Percentiles rank a stretch among this genome's conserved stretches.
Conservation (phyloP, 2,113 vertebrate species). For the Apus apus region DNA sequence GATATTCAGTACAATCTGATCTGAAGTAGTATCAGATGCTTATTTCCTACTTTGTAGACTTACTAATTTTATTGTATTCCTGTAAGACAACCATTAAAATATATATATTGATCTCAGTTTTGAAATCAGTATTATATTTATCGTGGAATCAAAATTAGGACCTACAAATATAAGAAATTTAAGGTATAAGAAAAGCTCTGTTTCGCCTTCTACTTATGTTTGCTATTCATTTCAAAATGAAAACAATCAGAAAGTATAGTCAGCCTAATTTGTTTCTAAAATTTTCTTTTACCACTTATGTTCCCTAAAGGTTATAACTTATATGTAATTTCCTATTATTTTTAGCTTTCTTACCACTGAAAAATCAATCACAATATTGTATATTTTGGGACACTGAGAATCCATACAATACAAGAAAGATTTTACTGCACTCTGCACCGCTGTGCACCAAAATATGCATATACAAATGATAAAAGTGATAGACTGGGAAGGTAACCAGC, state of each 20-base stretch:
- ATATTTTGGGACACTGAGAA: not conserved
- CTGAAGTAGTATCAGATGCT: not conserved
- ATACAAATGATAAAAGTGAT: not conserved
- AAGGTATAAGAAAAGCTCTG: not conserved
- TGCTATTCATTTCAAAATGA: not conserved
- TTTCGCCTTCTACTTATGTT: not conserved
- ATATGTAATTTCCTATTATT: not conserved
- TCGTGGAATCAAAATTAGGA: not conserved
- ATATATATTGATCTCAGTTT: not conserved
- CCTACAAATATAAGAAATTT: not conserved
- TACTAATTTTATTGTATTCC: not conserved
- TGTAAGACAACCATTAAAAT: not conserved
- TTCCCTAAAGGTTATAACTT: not conserved
- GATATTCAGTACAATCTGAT: not conserved
- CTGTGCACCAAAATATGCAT: not conserved
- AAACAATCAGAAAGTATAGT: not conserved
- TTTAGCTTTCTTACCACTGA: not conserved
- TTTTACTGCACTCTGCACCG: not conserved
- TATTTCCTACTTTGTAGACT: not conserved
- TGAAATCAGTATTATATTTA: not conserved
- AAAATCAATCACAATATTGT: not conserved
- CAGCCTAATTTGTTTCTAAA: not conserved
- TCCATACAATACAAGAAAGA: not conserved
- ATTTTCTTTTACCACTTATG: not conserved
- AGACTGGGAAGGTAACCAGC: not conserved